A percentile compares a stretch with the other conserved stretches of the same genome.
Conservation (phyloP, 2,797 vertebrate species). For the Enoplosus armatus region DNA sequence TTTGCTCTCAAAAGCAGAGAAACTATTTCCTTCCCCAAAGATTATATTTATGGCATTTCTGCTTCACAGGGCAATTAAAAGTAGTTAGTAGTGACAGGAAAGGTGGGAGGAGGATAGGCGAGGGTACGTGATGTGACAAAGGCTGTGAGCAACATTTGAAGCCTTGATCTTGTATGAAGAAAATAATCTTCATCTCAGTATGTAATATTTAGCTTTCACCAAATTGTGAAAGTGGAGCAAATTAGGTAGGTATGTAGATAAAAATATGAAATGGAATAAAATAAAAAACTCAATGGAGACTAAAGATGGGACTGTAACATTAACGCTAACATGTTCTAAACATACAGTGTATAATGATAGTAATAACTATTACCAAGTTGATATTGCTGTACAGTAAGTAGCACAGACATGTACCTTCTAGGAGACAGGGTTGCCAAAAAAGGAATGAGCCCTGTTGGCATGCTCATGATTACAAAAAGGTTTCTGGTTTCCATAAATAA, state of each 20-base stretch:
- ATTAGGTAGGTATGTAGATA: no score
- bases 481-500: neutral
- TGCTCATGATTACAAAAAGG: neutral
- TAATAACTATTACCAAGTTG: no score
- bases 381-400: no score
- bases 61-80: conserved; percentile 37
- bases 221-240: no score
- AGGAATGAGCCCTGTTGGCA: neutral
- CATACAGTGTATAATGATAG: no score
- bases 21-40: conserved; percentile 43
- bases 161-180: conserved; percentile 2
- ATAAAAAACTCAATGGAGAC: no score
- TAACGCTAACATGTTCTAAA: no score
- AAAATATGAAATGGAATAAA: no score
- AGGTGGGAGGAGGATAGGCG: conserved; percentile 10
- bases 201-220: neutral
- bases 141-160: conserved; percentile 1
- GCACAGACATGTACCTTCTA: neutral
- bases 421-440: neutral
- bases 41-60: conserved; percentile 33
- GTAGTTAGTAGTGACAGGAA: conserved; percentile 12
- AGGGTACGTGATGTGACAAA: conserved; percentile 17
- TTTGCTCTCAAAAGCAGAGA: conserved; percentile 33
- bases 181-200: neutral
- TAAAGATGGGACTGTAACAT: no score